These are phyloP conservation scores for Machaerirhynchus nigripectus DNA, from an alignment of 2,113 vertebrate species.

Conservation along the genomic window DNA sequence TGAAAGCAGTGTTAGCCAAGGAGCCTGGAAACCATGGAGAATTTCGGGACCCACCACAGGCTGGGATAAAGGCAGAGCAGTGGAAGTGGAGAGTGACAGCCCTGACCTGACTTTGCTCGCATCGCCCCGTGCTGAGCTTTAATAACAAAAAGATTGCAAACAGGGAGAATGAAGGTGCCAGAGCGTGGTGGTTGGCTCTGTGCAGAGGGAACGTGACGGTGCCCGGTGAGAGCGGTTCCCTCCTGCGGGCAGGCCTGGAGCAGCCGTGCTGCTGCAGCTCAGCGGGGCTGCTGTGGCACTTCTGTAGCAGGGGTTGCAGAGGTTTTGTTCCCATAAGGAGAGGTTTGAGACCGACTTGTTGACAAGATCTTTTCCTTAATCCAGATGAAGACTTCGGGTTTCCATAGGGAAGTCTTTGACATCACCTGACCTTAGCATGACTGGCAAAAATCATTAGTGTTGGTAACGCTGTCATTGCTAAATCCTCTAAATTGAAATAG, in stretches of 20 bases:
- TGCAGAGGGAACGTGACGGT: accelerated
- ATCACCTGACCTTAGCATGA: not conserved
- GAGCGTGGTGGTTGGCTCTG: accelerated
- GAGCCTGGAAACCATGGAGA: not conserved
- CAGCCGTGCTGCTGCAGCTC: not conserved
- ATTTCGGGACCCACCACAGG: not conserved
- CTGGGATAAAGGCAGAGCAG: not conserved
- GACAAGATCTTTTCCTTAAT: not conserved
- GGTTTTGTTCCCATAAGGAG: not conserved
- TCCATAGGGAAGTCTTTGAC: not conserved
- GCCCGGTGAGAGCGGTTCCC: not conserved
- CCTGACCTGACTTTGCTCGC: not conserved
- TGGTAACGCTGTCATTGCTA: not conserved
- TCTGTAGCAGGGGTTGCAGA: not conserved
- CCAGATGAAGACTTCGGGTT: not conserved
- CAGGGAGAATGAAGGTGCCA: accelerated
- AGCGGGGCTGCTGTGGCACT: not conserved
- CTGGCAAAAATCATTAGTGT: not conserved
- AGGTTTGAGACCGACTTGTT: not conserved
- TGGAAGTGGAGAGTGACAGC: not conserved
- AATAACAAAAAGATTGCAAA: not conserved
- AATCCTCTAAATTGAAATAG: not conserved
- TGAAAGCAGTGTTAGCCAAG: not conserved
- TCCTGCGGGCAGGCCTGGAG: not conserved
- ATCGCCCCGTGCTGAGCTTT: accelerated